Base-by-base conservation (phyloP, 2,797 vertebrate genomes). In the Pteropus rufus region DNA sequence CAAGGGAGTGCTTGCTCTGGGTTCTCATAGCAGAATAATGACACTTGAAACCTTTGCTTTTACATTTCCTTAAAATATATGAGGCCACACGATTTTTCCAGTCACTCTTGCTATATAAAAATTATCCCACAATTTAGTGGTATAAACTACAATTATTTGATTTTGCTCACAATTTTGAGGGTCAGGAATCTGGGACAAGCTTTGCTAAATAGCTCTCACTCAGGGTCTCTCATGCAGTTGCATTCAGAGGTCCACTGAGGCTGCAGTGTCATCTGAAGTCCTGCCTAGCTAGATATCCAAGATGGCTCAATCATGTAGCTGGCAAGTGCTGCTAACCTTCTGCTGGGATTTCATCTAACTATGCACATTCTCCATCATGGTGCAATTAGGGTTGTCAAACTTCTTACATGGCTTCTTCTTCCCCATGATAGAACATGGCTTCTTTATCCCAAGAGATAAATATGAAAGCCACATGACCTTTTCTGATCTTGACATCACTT, bases 1-100 rank as follows among this genome's bases (percentile, higher is more conserved):
- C 67, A 49, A 81, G 34, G 92, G 95, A 97, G 93, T 87, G 81
- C 91, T 96, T 97, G 49, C 85, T 97, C 97, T 97, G 97, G 95
- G 80, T 93, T 82, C 76, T 64, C 94, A 82, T 21, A 96, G 75
- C 58, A 62, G 93, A 96, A 97, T 39, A 97, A 96, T 88, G 70
- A 97, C 73, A 87, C 80, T 76, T 34, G 84, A 39, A 97, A 96
- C 19, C 46, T 97, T 97, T 96, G 87, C 95, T 96, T 97, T 97
- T 88, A 91, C 62, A 54, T 94, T 96, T 94, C 60, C 87, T 97
- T 95, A 41, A 95, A 95, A 85, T 58, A 1, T 81, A 94, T 94
- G 75, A 98, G 49, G 79, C 97, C 96, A 97, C 93, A 76, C 77
- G 56, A 93, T 7, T 92, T 62, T 65, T 73, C 60, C n/a, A 67